These are phyloP conservation scores for Rhinophrynus dorsalis DNA, from an alignment of 2,797 vertebrate genomes.

Conservation along the genomic window DNA sequence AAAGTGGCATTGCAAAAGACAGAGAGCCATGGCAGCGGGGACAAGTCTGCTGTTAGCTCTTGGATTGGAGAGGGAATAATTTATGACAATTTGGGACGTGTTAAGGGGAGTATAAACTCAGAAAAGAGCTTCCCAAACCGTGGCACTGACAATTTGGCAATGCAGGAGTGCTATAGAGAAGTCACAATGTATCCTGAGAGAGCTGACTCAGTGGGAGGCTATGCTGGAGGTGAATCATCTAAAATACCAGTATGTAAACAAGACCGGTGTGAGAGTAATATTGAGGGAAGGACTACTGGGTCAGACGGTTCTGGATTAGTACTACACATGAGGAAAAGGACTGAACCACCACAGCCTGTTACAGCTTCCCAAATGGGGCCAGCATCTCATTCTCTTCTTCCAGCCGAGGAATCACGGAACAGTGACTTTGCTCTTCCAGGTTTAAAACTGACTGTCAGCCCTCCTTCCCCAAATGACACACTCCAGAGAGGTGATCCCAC, in stretches of 20 bases:
- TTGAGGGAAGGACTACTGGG: background rate
- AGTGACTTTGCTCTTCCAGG: background rate
- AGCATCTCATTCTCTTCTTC: background rate
- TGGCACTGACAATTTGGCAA: too few relatives aligned
- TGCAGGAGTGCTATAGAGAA: too few relatives aligned
- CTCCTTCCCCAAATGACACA: background rate
- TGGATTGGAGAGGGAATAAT: too few relatives aligned
- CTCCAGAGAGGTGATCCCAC: background rate
- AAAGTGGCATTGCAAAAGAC: background rate
- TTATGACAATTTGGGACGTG: too few relatives aligned
- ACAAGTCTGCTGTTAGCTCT: too few relatives aligned
- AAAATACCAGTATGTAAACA: background rate
- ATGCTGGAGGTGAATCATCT: background rate
- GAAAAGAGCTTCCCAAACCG: too few relatives aligned
- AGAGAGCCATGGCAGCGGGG: too few relatives aligned
- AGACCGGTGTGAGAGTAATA: background rate
- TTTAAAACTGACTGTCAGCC: conserved; percentile 26
- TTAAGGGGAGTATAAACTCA: too few relatives aligned
- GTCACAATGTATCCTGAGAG: too few relatives aligned
- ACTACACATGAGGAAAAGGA: background rate
- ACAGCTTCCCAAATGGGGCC: background rate
- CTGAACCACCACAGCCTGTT: background rate
- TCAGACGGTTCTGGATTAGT: background rate
- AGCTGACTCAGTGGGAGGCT: background rate
- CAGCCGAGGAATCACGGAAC: background rate